Conservation (phyloP, 64 coral and sea anemone species). For the Montipora efflorescens region DNA sequence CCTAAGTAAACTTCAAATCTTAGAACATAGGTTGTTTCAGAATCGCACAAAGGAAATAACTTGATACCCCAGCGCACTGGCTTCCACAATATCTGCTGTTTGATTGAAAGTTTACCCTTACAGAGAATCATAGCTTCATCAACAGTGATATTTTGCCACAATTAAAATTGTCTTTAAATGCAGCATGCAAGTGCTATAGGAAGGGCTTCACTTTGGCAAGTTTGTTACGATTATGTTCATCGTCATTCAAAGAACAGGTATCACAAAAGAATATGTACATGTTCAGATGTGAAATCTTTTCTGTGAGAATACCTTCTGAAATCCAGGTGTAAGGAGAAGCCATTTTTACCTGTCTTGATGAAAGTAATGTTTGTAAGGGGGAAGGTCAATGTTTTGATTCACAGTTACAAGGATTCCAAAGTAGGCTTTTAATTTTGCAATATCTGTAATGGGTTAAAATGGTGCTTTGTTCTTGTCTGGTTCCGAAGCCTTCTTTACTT, state of each 20-base stretch:
- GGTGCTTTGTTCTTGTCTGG: too few species aligned
- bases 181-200: conserved; percentile 11
- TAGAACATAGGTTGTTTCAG: conserved; percentile 58
- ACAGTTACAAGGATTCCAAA: too few species aligned
- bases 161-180: conserved; percentile 29
- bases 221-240: conserved; percentile 2
- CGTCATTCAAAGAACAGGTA: background rate
- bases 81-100: conserved; percentile 51
- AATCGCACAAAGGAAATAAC: conserved; percentile 56
- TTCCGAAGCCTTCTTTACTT: too few species aligned
- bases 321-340: conserved; percentile 56
- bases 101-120: conserved; percentile 63
- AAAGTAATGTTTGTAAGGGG: conserved; percentile 53
- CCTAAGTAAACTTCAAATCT: conserved; percentile 42
- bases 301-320: conserved; percentile 50
- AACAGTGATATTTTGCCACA: conserved; percentile 43
- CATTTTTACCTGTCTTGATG: conserved; percentile 48
- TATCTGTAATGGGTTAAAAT: too few species aligned
- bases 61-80: conserved; percentile 61
- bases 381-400: too few species aligned
- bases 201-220: conserved; percentile 24
- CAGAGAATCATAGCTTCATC: conserved; percentile 56
- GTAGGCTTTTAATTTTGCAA: too few species aligned
- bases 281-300: conserved; percentile 52
- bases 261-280: conserved; percentile 1